phyloP scores from a whole-genome alignment of 2,888 invertebrate genomes.

The Dryomyza anilis region DNA sequence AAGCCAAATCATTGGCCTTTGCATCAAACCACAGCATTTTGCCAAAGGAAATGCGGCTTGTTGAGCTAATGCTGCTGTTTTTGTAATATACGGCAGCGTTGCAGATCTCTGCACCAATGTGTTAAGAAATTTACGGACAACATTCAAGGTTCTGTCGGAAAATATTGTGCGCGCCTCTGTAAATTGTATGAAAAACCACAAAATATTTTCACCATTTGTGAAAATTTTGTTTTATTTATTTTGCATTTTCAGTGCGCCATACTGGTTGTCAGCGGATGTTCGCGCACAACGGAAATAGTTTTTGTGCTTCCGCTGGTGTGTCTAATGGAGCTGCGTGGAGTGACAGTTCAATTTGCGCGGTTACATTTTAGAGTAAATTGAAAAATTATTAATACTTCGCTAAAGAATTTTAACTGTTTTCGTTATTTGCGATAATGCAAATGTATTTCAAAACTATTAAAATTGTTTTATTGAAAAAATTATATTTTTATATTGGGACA shows the following conservation, averaged over 20 bases:
- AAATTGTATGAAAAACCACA: slow-evolving; percentile 6
- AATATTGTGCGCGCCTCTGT: slow-evolving; percentile 4
- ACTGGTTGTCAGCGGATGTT: not conserved
- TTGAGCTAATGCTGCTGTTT: not conserved
- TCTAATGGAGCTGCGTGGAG: not conserved
- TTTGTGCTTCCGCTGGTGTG: slow-evolving; percentile 5
- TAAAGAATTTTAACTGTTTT: no score
- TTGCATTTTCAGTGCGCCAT: not conserved
- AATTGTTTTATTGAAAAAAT: no score
- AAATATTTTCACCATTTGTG: slow-evolving; percentile 11
- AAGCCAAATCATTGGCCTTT: slow-evolving; percentile 17
- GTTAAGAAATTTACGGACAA: no score
- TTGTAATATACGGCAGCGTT: not conserved
- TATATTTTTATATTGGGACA: no score
- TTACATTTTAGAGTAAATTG: no score
- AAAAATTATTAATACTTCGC: no score
- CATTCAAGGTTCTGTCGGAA: not conserved
- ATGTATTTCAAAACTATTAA: no score
- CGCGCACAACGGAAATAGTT: not conserved
- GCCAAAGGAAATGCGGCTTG: not conserved
- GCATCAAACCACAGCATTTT: slow-evolving; percentile 4
- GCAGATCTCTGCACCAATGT: not conserved
- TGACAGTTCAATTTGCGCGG: not conserved
- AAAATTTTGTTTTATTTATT: not conserved
- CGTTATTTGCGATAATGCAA: not conserved